These are phyloP conservation scores for Drosophila pseudoobscura DNA, from an alignment of 1,140 invertebrate genomes.

Conservation along the genomic window DNA sequence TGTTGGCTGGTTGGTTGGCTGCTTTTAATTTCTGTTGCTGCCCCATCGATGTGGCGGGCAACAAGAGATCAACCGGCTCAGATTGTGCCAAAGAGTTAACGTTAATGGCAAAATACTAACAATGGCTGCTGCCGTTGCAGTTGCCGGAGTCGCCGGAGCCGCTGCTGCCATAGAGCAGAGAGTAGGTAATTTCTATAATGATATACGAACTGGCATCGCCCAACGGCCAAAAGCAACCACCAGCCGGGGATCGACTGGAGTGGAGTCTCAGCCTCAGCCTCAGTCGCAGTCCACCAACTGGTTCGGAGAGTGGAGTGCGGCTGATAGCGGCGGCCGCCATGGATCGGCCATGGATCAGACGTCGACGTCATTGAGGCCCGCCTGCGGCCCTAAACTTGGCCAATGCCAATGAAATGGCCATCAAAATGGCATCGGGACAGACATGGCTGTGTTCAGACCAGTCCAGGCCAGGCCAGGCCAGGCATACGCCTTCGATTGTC, in stretches of 20 bases:
- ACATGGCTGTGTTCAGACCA: constrained; percentile 18
- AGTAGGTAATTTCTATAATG: constrained; percentile 82
- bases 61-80: constrained; percentile 57
- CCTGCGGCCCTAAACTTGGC: constrained; percentile 17
- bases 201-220: constrained; percentile 79
- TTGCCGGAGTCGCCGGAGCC: too few relatives aligned
- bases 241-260: constrained; percentile 3
- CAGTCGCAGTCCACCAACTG: constrained; percentile 13
- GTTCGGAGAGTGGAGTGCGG: constrained; percentile 36
- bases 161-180: constrained; percentile 36
- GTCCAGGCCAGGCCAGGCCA: background rate
- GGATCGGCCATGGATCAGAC: constrained; percentile 37
- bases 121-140: constrained; percentile 50
- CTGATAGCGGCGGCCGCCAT: constrained; percentile 42
- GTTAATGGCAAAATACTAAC: constrained; percentile 80
- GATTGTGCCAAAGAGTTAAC: constrained; percentile 78
- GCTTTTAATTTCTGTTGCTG: constrained; percentile 43
- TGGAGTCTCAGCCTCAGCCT: constrained; percentile 14
- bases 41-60: constrained; percentile 25
- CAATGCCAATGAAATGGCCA: constrained; percentile 54
- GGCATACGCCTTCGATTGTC: constrained; percentile 38
- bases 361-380: constrained; percentile 27
- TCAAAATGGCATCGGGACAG: constrained; percentile 44
- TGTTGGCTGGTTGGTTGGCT: constrained; percentile 17
- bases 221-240: constrained; percentile 61